Evolutionary conservation across 2,888 invertebrate species (phyloP).

Genomic region (Pristionchus maxplancki): DNA sequence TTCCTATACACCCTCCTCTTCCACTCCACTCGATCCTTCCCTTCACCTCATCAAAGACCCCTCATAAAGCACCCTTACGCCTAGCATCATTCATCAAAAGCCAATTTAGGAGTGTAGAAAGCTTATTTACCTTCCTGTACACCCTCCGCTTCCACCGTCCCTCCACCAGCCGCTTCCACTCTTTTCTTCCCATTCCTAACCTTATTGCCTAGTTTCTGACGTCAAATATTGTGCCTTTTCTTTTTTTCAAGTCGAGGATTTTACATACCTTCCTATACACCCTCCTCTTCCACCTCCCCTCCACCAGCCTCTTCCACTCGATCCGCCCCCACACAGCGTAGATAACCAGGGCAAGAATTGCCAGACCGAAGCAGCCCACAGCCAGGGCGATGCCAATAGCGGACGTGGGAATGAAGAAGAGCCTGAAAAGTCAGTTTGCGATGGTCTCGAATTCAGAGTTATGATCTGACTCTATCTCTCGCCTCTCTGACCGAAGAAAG

Average conservation of each 20-base stretch:
- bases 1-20: conserved; percentile 46
- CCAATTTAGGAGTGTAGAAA: too few species aligned
- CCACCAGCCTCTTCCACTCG: conserved; percentile 29
- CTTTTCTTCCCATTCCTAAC: not conserved
- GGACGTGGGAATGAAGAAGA: conserved; percentile 20
- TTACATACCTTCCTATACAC: conserved; percentile 38
- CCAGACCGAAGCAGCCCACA: not conserved
- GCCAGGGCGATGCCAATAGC: not conserved
- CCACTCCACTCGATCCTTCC: conserved; percentile 48
- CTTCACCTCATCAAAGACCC: too few species aligned
- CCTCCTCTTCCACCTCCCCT: conserved; percentile 44
- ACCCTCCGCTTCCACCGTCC: too few species aligned
- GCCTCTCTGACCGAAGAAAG: too few species aligned
- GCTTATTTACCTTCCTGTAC: too few species aligned
- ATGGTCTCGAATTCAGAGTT: not conserved
- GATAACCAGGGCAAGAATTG: not conserved
- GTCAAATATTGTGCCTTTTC: too few species aligned
- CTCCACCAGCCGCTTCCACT: too few species aligned
- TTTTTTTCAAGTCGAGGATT: too few species aligned
- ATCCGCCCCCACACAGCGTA: conserved; percentile 30
- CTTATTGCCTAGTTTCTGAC: not conserved
- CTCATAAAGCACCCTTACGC: too few species aligned
- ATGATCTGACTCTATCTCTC: too few species aligned
- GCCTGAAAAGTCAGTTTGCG: not conserved
- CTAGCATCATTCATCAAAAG: too few species aligned